Evolutionary conservation across 1,140 invertebrate genomes (phyloP).

Genomic region (Oncopodura yosiiana): DNA sequence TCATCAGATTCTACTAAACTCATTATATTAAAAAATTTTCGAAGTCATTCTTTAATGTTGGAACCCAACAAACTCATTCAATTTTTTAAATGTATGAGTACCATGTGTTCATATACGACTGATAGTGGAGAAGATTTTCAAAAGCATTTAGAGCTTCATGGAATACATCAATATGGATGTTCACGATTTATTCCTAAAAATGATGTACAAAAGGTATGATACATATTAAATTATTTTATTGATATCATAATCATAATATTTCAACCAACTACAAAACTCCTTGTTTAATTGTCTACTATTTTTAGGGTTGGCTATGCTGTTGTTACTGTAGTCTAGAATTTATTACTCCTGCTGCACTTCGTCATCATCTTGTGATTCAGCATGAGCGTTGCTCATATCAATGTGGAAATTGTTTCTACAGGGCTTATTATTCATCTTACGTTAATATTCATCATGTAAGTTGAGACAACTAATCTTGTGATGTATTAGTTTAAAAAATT

Average conservation of each 20-base stretch:
- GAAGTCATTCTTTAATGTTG: no score
- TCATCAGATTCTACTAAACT: no score
- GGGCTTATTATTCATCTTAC: slow-evolving; percentile 44
- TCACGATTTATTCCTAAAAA: no score
- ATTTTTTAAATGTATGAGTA: slow-evolving; percentile 51
- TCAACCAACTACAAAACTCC: no score
- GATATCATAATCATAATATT: no score
- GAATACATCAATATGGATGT: no score
- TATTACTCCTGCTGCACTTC: slow-evolving; percentile 30
- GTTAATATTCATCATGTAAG: slow-evolving; percentile 47
- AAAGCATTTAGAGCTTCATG: slow-evolving; percentile 42
- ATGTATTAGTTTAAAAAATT: not conserved
- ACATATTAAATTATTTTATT: no score
- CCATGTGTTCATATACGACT: slow-evolving; percentile 45
- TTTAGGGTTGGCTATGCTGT: slow-evolving; percentile 37
- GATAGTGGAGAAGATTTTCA: slow-evolving; percentile 39
- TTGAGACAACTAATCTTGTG: not conserved
- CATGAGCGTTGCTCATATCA: slow-evolving; percentile 47
- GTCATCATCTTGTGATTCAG: slow-evolving; percentile 41
- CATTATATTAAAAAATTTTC: no score
- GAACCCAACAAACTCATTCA: slow-evolving; percentile 37
- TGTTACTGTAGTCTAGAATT: slow-evolving; percentile 40
- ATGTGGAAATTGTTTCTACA: slow-evolving; percentile 51
- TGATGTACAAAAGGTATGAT: no score
- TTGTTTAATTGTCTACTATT: not conserved